Base-by-base conservation (phyloP, 2,888 invertebrate species). In the Heliconius cydno region DNA sequence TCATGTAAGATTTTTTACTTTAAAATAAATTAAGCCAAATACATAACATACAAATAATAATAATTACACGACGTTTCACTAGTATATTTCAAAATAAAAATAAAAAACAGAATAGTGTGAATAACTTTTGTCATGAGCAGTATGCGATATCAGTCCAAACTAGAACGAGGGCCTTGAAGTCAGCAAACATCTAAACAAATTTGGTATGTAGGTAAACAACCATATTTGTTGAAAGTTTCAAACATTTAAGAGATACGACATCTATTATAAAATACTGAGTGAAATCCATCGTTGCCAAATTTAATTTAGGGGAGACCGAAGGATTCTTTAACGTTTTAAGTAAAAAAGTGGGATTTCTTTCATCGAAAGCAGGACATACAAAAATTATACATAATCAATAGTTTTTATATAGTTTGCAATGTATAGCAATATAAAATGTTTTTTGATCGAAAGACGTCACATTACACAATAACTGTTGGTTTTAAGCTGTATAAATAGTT, bases 121-220 rank as follows among this genome's bases (percentile, higher is more conserved):
- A 38, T 60, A n/a, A 60, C 25, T 60, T 73, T 73, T 25, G 73
- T 34, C 73, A 25, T 19, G 15, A 25, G 34, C n/a, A 25, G 73
- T 60, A 73, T 34, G 38, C 38, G 63, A 75, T 82, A 79, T 80
- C 79, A 38, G 25, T 68, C 41, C 57, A 75, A 82, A 79, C 57
- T 79, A 80, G 78, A 75, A 66, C 76, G 52, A 71, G 46, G 80
- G 7, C 82, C 60, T 76, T 70, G n/a, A 74, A 77, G 66, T 52
- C 76, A 81, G 60, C 75, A 77, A 81, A 81, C 77, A 71, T 79
- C 65, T 80, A 77, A 80, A 78, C 81, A 81, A 74, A 60, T 70
- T 74, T 74, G 15, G 71, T 67, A 73, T 73, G 78, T 78, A 73
- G 57, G 57, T 38, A 73, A 78, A 72, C 63, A 67, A 73, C 66